Evolutionary conservation across 2,888 invertebrate genomes (phyloP).

Genomic region (Patella ulyssiponensis): DNA sequence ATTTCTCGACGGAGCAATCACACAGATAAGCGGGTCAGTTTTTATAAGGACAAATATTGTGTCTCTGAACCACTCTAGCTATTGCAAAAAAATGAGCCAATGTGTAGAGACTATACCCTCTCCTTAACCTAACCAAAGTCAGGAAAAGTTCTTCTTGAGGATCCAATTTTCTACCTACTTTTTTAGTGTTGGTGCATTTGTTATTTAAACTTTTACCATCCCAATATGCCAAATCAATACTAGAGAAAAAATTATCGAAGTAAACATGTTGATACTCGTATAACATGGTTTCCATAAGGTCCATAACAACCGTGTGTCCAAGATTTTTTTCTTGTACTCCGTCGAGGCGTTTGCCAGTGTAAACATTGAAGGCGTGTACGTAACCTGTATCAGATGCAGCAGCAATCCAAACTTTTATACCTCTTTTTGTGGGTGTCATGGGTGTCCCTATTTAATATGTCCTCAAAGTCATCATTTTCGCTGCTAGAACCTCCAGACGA

Average conservation of each 20-base stretch:
- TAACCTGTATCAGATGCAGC: background rate
- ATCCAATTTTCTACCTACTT: no score
- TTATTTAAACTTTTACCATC: no score
- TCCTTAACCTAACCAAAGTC: no score
- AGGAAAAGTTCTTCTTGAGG: no score
- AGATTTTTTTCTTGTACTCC: background rate
- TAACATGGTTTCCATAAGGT: background rate
- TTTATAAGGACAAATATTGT: no score
- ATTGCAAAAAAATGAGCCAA: no score
- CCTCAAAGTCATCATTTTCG: background rate
- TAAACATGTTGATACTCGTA: background rate
- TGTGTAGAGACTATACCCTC: no score
- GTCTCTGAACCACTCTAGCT: no score
- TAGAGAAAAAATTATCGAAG: background rate
- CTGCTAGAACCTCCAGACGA: background rate
- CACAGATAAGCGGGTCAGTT: no score
- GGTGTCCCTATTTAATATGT: background rate
- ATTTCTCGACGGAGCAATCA: no score
- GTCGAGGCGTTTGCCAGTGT: background rate
- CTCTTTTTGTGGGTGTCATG: slow-evolving; percentile 7
- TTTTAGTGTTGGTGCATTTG: no score
- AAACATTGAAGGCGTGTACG: slow-evolving; percentile 3
- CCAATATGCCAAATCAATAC: background rate
- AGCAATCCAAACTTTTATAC: slow-evolving; percentile 14
- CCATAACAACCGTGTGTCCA: background rate